Percentiles rank a stretch among this genome's conserved stretches.
These are phyloP conservation scores for Hassar affinis DNA, from an alignment of 2,113 vertebrate genomes.

Conservation along the genomic window DNA sequence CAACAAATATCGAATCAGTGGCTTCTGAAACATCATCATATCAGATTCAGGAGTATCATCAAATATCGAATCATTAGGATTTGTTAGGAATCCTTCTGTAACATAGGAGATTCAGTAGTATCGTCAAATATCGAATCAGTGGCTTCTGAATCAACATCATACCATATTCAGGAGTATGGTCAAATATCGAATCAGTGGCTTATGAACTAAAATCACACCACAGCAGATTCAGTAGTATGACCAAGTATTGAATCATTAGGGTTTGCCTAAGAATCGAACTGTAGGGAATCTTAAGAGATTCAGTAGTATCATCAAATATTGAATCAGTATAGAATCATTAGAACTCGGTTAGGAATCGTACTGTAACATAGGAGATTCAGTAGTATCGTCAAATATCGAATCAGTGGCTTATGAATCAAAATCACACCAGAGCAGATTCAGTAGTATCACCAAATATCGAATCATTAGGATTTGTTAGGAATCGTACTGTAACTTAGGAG, in stretches of 20 bases:
- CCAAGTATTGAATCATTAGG: neutral
- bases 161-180: neutral
- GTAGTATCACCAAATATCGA: neutral
- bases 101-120: too few relatives aligned
- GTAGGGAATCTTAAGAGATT: neutral
- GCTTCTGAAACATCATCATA: neutral
- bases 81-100: neutral
- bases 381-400: neutral
- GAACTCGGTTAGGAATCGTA: too few relatives aligned
- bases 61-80: neutral
- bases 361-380: too few relatives aligned
- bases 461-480: neutral
- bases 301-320: neutral
- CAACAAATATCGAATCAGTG: too few relatives aligned
- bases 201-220: neutral
- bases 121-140: neutral
- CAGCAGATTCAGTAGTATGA: neutral
- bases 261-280: too few relatives aligned
- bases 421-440: neutral
- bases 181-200: neutral
- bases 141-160: too few relatives aligned
- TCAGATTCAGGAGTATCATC: neutral
- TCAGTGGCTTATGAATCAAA: neutral
- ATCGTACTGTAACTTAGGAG: neutral
- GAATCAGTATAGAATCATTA: neutral